Evolutionary conservation across 2,113 vertebrate genomes (phyloP).

Genomic region (Candoia aspera): DNA sequence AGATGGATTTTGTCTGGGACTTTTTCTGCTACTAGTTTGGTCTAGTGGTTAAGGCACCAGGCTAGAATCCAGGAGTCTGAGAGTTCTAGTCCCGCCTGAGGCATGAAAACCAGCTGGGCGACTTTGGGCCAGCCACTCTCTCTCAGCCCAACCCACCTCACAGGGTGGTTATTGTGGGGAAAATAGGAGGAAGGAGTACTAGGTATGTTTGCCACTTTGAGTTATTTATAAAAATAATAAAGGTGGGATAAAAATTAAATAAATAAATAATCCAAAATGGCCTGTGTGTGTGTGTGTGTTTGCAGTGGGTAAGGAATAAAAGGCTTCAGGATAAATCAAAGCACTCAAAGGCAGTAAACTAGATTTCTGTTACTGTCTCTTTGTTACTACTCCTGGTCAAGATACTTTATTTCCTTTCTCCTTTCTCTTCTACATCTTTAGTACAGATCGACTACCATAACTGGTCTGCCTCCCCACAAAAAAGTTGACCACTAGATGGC

Average conservation of each 20-base stretch:
- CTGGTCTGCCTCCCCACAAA: neutral
- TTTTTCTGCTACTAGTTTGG: conserved; percentile 12
- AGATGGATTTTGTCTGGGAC: conserved; percentile 15
- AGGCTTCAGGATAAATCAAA: conserved; percentile 4
- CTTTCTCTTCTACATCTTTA: neutral
- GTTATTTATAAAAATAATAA: too few relatives aligned
- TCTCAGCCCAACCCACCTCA: too few relatives aligned
- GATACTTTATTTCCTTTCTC: neutral
- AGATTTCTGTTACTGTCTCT: neutral
- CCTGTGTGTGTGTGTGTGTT: neutral
- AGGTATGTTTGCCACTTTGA: too few relatives aligned
- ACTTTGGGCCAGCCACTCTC: too few relatives aligned
- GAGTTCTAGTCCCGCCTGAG: too few relatives aligned
- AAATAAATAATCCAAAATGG: conserved; percentile 28
- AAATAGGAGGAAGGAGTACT: too few relatives aligned
- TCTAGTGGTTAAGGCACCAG: too few relatives aligned
- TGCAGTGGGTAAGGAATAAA: neutral
- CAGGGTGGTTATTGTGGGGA: too few relatives aligned
- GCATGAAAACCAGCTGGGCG: too few relatives aligned
- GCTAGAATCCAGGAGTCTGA: too few relatives aligned
- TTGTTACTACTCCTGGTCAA: neutral
- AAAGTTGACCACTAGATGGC: neutral
- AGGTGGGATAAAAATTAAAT: too few relatives aligned
- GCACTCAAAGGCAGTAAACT: neutral
- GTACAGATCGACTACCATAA: neutral